Evolutionary conservation across 1,140 invertebrate species (phyloP), one percentile per base, ranked within the genome.

Genomic region (Copidosoma floridanum): DNA sequence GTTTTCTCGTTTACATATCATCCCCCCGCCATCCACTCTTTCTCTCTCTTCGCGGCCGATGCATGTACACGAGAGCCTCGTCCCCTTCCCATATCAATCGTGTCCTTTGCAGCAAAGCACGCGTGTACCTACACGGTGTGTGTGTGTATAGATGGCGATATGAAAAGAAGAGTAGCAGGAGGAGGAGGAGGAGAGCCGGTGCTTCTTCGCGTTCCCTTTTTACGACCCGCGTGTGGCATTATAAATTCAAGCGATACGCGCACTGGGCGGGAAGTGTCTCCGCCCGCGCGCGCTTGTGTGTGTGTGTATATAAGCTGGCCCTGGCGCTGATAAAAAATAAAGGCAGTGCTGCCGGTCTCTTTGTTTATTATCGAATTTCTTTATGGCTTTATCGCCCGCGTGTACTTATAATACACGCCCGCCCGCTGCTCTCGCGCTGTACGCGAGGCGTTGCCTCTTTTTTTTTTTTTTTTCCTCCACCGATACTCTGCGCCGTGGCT

Each of bases 281-380:
- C 51, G 60, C 58, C 51, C 57, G 52, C 65, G 47, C 61, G 43
- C 65, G 40, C 64, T 47, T 56, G 54, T 11, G 40, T 21, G 14
- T 11, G 26, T 44, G n/a, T n/a, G n/a, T n/a, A 61, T 56, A 46
- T 61, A 67, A 72, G 64, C 67, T 67, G 51, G 68, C 53, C 64
- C 52, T 12, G 47, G 56, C 32, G 53, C 65, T 71, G 74, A 75
- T 76, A 74, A 77, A 43, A 43, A 54, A 60, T 32, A 57, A 50
- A 77, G 71, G 72, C 57, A 26, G 46, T 54, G 35, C 24, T 35
- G 26, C 18, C 44, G 32, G 26, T 57, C 57, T 60, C 68, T 68
- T 65, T 73, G 77, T 79, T 79, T 78, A 78, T 77, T 77, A 76
- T 75, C 68, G 75, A 75, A 79, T 79, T 78, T 78, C 75, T 79